Evolutionary conservation across 2,888 invertebrate species (phyloP), one percentile per base, ranked within the genome.

Genomic region (Halictus quadricinctus): DNA sequence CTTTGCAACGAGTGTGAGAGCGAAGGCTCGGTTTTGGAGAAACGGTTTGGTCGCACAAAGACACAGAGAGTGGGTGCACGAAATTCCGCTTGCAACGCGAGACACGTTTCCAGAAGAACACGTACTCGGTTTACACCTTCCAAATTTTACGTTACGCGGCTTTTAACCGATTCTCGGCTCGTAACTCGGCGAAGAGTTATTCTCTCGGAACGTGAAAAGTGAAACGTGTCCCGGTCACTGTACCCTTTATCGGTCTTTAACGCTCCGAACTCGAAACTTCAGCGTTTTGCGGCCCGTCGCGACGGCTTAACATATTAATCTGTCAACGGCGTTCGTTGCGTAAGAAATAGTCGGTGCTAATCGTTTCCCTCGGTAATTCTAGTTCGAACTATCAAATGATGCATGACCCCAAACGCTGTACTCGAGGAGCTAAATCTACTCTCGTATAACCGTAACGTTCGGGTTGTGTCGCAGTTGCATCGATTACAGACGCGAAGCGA

Each of bases 141-240:
- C 36, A 58, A 85, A 85, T 82, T 79, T 66, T 58, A 72, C 43
- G 46, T 13, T 50, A 43, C 60, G 13, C 43, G 13, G 29, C 64
- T 76, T 69, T 85, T 80, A 69, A 77, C 8, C 18, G 64, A 76
- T 82, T 87, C 81, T 12, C 41, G 25, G 54, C 60, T 70, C 83
- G 79, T 83, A 75, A 81, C 8, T 54, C 50, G 66, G n/a, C 69
- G n/a, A 69, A 15, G 80, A 81, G 81, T 72, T 72, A 70, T 73
- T 48, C 78, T 36, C 43, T 50, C 15, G n/a, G 70, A 81, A 79
- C 79, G 80, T 77, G 80, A 76, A 85, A 87, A 84, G 78, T 78
- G 75, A 81, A 77, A 75, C 75, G 36, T 72, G 25, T 43, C 46
- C 12, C 36, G 43, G 73, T 74, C 66, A 21, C n/a, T 29, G 64